phyloP scores from a whole-genome alignment of 2,888 invertebrate species.

The Lumbricus terrestris region DNA sequence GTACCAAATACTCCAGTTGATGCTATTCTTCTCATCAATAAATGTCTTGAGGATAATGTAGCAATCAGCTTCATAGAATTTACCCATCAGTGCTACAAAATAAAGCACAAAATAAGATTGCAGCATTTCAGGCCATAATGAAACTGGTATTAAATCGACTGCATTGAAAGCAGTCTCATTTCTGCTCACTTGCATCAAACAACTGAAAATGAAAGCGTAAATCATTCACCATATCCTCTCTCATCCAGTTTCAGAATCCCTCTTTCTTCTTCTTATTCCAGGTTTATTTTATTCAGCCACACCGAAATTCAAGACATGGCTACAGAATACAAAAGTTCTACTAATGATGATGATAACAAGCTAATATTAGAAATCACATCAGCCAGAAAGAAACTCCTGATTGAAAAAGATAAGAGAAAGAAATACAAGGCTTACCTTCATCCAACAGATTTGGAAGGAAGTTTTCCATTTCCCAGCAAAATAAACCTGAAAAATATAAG shows the following conservation, averaged over 20 bases:
- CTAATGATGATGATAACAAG: background rate
- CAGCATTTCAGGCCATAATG: background rate
- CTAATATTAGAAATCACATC: background rate
- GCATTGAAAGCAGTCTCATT: background rate
- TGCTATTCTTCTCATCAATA: slow-evolving; percentile 73
- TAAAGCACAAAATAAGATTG: background rate
- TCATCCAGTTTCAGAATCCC: too few relatives aligned
- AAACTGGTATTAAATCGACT: background rate
- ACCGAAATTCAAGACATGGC: too few relatives aligned
- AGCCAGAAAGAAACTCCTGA: background rate
- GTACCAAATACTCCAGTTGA: slow-evolving; percentile 94
- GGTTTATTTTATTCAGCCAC: too few relatives aligned
- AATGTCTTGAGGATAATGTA: slow-evolving; percentile 91
- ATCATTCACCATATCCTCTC: background rate
- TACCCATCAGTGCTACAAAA: slow-evolving; percentile 78
- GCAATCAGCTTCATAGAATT: slow-evolving; percentile 98
- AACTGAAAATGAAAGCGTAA: background rate
- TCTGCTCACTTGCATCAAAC: background rate
- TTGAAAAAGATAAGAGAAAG: background rate
- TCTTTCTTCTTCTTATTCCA: too few relatives aligned
- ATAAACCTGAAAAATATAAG: slow-evolving; percentile 10
- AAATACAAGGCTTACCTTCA: slow-evolving; percentile 60
- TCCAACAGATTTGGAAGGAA: slow-evolving; percentile 89
- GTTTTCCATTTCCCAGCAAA: slow-evolving; percentile 99
- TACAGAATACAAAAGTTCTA: too few relatives aligned